These are phyloP conservation scores for Mycetomoellerius zeteki DNA, from an alignment of 1,140 invertebrate genomes.

Conservation along the genomic window DNA sequence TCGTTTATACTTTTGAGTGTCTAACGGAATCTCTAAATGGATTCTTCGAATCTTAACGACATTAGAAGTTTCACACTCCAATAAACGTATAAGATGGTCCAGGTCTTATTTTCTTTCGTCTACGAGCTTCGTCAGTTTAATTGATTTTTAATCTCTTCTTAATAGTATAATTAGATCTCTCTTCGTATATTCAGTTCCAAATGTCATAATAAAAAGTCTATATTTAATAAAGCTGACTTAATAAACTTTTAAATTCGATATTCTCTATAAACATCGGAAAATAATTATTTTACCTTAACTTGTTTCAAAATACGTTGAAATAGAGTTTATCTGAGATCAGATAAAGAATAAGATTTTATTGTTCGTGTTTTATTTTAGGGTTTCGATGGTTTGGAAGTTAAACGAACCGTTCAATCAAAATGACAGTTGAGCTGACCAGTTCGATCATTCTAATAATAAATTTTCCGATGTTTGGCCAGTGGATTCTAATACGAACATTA, in stretches of 20 bases:
- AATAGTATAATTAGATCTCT: background rate
- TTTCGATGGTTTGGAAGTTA: background rate
- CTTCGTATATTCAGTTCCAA: background rate
- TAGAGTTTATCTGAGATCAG: background rate
- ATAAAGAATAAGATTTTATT: background rate
- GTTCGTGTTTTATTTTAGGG: background rate
- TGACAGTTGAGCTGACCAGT: background rate
- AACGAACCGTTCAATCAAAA: background rate
- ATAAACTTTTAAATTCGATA: background rate
- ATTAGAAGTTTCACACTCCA: background rate
- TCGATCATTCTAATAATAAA: background rate
- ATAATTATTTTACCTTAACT: background rate
- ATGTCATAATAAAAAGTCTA: background rate
- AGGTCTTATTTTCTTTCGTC: background rate
- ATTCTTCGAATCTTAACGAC: background rate
- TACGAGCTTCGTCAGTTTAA: background rate
- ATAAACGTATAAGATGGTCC: background rate
- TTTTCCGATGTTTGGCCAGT: background rate
- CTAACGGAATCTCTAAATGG: slow-evolving; percentile 12
- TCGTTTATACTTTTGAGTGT: background rate
- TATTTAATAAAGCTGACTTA: background rate
- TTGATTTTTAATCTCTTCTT: background rate
- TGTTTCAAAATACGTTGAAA: background rate
- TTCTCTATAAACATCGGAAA: background rate
- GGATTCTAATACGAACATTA: background rate